These are phyloP conservation scores for Achatina immaculata DNA, from an alignment of 1,140 invertebrate species.

Conservation along the genomic window DNA sequence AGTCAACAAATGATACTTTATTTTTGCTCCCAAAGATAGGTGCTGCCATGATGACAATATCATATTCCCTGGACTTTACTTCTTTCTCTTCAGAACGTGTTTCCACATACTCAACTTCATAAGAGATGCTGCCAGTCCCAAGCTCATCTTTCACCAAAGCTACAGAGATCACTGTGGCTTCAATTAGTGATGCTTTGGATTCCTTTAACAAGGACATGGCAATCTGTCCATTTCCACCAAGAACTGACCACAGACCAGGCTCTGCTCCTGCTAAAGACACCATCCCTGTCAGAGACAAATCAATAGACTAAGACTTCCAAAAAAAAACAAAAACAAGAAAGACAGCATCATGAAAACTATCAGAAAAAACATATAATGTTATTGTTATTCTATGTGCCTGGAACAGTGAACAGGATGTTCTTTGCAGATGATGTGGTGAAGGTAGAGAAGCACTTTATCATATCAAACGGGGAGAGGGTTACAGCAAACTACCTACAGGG, in stretches of 20 bases:
- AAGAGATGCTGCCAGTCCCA: constrained; percentile 42
- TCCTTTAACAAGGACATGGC: constrained; percentile 70
- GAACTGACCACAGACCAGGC: constrained; percentile 75
- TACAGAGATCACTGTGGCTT: constrained; percentile 64
- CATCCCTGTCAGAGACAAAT: constrained; percentile 42
- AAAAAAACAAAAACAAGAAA: not conserved
- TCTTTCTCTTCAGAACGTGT: constrained; percentile 28
- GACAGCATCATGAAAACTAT: no score
- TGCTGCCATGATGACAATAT: constrained; percentile 77
- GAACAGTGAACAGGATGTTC: not conserved
- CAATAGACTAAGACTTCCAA: not conserved
- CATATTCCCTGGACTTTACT: constrained; percentile 68
- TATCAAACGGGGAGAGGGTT: no score
- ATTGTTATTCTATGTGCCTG: not conserved
- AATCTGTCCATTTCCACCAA: constrained; percentile 77
- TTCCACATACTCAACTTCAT: constrained; percentile 51
- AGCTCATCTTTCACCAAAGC: constrained; percentile 50
- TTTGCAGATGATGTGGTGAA: not conserved
- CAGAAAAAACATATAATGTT: not conserved
- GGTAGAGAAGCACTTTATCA: no score
- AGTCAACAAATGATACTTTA: constrained; percentile 71
- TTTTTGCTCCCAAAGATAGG: constrained; percentile 72
- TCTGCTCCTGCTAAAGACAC: constrained; percentile 76
- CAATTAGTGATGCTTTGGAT: constrained; percentile 70
- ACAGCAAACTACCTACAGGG: no score